Percentiles rank a stretch among this genome's conserved stretches.
phyloP scores from a whole-genome alignment of 2,888 invertebrate genomes.

The Hecatera dysodea region DNA sequence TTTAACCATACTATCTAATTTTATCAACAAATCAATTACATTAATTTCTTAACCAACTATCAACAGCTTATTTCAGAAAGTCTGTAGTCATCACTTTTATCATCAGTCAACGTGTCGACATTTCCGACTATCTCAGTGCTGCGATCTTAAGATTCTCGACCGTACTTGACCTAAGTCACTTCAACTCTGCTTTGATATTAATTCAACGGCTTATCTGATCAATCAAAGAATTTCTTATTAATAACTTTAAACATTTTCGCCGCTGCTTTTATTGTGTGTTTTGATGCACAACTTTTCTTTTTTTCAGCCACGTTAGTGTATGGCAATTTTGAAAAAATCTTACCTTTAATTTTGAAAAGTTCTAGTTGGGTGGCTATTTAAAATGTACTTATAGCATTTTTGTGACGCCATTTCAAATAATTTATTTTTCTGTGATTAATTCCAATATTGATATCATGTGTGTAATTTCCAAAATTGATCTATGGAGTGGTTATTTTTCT shows the following conservation, averaged over 20 bases:
- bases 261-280: constrained; percentile 30
- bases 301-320: not conserved
- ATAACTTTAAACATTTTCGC: constrained; percentile 54
- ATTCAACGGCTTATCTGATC: constrained; percentile 60
- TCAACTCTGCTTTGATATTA: constrained; percentile 56
- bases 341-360: no score
- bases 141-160: constrained; percentile 52
- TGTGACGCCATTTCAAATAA: not conserved
- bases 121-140: constrained; percentile 35
- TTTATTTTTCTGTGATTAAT: not conserved
- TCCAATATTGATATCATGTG: not conserved
- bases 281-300: not conserved
- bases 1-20: not conserved
- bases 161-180: constrained; percentile 59
- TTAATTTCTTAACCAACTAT: constrained; percentile 41
- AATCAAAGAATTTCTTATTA: constrained; percentile 57
- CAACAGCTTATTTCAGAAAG: constrained; percentile 29
- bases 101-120: constrained; percentile 52
- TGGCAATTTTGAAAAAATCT: not conserved
- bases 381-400: no score
- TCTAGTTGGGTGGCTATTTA: no score
- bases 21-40: constrained; percentile 33
- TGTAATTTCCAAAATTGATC: not conserved
- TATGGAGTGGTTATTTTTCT: not conserved
- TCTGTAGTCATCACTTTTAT: constrained; percentile 32